Evolutionary conservation across 2,113 vertebrate species (phyloP).

Genomic region (Tupaia chinensis): DNA sequence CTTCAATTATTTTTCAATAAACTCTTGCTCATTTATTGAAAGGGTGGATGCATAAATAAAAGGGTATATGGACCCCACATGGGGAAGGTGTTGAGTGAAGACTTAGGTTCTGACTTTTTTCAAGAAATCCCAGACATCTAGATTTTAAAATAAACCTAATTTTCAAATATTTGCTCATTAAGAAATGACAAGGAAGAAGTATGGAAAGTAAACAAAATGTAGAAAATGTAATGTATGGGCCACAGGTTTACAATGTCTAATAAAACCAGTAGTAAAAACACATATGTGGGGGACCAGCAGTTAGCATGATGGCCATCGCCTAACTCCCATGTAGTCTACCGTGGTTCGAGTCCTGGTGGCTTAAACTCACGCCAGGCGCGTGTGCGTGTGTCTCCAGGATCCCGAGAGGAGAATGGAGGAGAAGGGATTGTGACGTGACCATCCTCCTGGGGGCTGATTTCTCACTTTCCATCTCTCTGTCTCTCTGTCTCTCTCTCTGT

Average conservation of each 20-base stretch:
- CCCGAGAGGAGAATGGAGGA: no score
- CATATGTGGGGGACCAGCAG: neutral
- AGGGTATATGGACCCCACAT: no score
- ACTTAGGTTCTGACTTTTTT: neutral
- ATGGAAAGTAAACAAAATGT: neutral
- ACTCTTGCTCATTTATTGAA: neutral
- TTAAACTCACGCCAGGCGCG: no score
- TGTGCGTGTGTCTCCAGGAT: no score
- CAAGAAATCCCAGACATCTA: neutral
- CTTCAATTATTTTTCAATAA: neutral
- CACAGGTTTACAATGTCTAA: neutral
- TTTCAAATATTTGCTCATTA: neutral
- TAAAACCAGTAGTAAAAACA: neutral
- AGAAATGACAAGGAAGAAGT: neutral
- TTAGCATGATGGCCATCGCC: no score
- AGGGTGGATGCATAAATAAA: neutral
- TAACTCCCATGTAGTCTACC: no score
- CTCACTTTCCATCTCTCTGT: no score
- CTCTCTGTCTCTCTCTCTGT: no score
- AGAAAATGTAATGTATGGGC: neutral
- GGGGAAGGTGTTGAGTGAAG: rapidly evolving
- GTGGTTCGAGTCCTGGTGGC: no score
- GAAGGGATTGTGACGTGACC: no score
- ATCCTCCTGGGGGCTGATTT: no score
- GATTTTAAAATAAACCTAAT: neutral